These are phyloP conservation scores for Drosophila varians DNA, from an alignment of 1,140 invertebrate species.

Conservation along the genomic window DNA sequence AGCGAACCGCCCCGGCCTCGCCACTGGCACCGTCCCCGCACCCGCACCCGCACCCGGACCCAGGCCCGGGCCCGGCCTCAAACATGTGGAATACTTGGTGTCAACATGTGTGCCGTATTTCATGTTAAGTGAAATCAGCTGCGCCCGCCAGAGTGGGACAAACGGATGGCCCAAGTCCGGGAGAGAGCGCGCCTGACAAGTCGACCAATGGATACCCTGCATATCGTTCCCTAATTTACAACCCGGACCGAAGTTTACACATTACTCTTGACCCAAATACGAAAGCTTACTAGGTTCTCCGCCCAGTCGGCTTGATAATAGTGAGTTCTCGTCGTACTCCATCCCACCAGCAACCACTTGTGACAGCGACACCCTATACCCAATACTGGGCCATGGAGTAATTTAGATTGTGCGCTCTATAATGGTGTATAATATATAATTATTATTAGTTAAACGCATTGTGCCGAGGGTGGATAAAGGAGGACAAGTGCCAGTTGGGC, in stretches of 20 bases:
- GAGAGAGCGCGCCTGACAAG: background rate
- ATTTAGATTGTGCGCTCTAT: conserved; percentile 12
- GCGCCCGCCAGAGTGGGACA: background rate
- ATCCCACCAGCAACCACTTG: conserved; percentile 35
- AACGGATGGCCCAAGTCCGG: background rate
- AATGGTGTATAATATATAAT: background rate
- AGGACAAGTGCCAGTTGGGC: background rate
- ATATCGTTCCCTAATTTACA: background rate
- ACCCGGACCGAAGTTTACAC: background rate
- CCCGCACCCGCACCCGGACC: no score
- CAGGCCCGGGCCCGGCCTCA: background rate
- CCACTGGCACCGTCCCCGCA: background rate
- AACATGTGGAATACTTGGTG: background rate
- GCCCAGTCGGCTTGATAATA: no score
- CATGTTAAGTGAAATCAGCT: background rate
- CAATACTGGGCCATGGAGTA: conserved; percentile 6
- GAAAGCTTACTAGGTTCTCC: background rate
- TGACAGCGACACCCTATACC: conserved; percentile 5
- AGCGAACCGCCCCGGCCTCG: background rate
- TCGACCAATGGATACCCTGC: background rate
- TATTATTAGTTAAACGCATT: background rate
- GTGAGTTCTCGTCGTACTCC: conserved; percentile 38
- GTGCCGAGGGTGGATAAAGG: background rate
- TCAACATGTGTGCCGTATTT: conserved; percentile 2
- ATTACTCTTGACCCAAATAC: background rate